phyloP scores from a whole-genome alignment of 1,140 invertebrate genomes.

The Elymnias hypermnestra region DNA sequence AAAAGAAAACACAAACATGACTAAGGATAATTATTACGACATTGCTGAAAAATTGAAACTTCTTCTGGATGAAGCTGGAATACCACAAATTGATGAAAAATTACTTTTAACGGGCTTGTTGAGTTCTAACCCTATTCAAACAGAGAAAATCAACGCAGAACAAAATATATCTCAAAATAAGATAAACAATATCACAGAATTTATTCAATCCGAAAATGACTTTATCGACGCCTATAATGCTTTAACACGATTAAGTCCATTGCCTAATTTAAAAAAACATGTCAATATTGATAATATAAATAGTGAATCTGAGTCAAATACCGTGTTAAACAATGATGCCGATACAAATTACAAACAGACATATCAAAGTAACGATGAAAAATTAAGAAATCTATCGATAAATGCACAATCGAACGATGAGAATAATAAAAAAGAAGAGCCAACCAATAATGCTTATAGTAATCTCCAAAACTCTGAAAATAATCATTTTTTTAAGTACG shows the following conservation, averaged over 20 bases:
- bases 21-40: slow-evolving; percentile 30
- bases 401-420: too few relatives aligned
- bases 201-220: slow-evolving; percentile 64
- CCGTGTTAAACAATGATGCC: too few relatives aligned
- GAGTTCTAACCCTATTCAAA: slow-evolving; percentile 72
- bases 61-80: slow-evolving; percentile 42
- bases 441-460: too few relatives aligned
- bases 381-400: too few relatives aligned
- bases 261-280: slow-evolving; percentile 32
- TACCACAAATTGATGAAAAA: slow-evolving; percentile 45
- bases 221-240: slow-evolving; percentile 69
- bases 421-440: too few relatives aligned
- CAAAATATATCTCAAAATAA: slow-evolving; percentile 3
- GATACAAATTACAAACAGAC: too few relatives aligned
- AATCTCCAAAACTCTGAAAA: too few relatives aligned
- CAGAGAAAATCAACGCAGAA: neutral
- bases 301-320: neutral
- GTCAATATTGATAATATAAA: neutral
- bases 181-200: slow-evolving; percentile 31
- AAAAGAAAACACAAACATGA: slow-evolving; percentile 21
- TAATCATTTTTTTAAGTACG: neutral
- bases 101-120: slow-evolving; percentile 45
- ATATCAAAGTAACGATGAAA: too few relatives aligned
- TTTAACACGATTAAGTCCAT: slow-evolving; percentile 50
- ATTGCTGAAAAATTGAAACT: slow-evolving; percentile 45